These are phyloP conservation scores for Bolborhynchus lineola DNA, from an alignment of 2,113 vertebrate species.

Conservation along the genomic window DNA sequence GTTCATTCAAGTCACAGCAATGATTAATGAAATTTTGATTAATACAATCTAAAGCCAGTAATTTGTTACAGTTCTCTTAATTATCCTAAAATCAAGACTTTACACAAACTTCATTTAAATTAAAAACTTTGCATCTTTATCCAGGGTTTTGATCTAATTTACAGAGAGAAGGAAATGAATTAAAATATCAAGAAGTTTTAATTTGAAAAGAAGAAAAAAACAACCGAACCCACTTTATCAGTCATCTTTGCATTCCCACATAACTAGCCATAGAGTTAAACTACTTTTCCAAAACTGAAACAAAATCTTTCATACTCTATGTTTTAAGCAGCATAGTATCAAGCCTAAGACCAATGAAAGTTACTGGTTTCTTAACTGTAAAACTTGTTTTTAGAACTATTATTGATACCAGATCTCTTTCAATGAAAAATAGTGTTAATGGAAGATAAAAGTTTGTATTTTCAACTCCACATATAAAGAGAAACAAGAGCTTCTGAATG, in stretches of 20 bases:
- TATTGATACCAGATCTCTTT: background rate
- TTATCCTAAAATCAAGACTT: background rate
- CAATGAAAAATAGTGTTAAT: background rate
- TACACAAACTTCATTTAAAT: background rate
- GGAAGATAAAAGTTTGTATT: background rate
- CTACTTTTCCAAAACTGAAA: background rate
- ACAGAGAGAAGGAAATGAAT: background rate
- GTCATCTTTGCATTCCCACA: background rate
- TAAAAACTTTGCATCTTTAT: background rate
- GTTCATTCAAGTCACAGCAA: background rate
- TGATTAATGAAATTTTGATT: slow-evolving; percentile 5
- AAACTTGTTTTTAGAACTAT: background rate
- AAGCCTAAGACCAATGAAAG: background rate
- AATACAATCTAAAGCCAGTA: background rate
- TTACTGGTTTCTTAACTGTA: background rate
- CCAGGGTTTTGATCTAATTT: background rate
- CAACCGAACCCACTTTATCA: background rate
- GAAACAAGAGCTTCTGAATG: background rate
- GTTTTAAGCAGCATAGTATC: background rate
- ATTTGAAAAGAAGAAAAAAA: background rate
- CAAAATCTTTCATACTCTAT: background rate
- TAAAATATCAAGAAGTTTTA: background rate
- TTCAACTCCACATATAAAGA: background rate
- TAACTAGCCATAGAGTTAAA: background rate
- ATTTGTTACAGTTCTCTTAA: background rate